phyloP scores from a whole-genome alignment of 2,888 invertebrate genomes.

The Dasysyrphus tricinctus region DNA sequence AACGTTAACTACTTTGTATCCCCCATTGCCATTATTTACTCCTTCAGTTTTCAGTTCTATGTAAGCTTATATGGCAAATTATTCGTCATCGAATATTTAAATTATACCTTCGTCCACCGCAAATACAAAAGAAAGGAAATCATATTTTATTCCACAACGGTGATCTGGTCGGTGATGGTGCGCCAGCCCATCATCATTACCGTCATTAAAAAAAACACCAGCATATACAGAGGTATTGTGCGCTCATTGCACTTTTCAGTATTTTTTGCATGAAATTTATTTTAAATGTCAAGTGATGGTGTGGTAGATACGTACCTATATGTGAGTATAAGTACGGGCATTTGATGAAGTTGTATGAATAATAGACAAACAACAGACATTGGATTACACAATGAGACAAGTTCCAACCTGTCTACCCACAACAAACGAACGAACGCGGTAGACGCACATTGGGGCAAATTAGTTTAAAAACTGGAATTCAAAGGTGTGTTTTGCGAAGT shows the following conservation, averaged over 20 bases:
- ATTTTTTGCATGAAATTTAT: slow-evolving; percentile 58
- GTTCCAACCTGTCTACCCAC: slow-evolving; percentile 35
- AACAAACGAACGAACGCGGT: neutral
- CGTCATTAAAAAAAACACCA: slow-evolving; percentile 41
- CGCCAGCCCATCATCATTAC: slow-evolving; percentile 47
- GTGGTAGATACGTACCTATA: neutral
- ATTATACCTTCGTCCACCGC: slow-evolving; percentile 5
- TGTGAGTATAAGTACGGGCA: neutral
- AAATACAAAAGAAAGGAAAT: slow-evolving; percentile 43
- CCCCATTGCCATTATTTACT: neutral
- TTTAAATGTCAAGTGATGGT: slow-evolving; percentile 49
- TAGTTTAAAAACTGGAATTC: neutral
- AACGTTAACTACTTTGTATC: slow-evolving; percentile 12
- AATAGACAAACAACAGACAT: slow-evolving; percentile 43
- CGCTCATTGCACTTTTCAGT: slow-evolving; percentile 53
- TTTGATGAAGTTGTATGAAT: slow-evolving; percentile 1
- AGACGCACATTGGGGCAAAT: neutral
- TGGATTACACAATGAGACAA: slow-evolving; percentile 25
- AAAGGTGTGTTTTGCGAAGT: too few species aligned
- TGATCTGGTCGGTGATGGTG: slow-evolving; percentile 10
- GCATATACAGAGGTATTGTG: slow-evolving; percentile 23
- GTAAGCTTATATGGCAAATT: neutral
- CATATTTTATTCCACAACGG: slow-evolving; percentile 53
- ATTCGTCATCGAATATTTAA: slow-evolving; percentile 61
- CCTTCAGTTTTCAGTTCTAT: neutral